These are phyloP conservation scores for Tenebrosternarchus preto DNA, from an alignment of 2,113 vertebrate genomes.

Conservation along the genomic window DNA sequence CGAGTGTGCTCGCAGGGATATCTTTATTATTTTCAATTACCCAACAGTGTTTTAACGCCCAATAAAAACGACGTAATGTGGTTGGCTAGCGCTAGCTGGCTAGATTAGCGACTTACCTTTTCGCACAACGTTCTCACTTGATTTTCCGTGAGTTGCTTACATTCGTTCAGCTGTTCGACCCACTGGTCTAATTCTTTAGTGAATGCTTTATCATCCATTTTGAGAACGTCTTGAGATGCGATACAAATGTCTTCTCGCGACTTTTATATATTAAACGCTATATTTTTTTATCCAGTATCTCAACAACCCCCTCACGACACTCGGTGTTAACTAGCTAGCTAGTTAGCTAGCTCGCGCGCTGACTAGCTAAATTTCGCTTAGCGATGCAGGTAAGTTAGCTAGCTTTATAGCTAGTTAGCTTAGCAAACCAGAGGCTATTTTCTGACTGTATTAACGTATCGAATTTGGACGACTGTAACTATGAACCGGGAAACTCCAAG, in stretches of 20 bases:
- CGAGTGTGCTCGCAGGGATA: too few relatives aligned
- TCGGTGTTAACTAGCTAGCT: neutral
- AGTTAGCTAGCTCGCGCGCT: neutral
- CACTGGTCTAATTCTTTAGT: slow-evolving; percentile 79
- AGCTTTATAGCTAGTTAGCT: slow-evolving; percentile 7
- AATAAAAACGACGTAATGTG: neutral
- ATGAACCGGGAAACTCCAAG: neutral
- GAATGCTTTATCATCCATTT: slow-evolving; percentile 78
- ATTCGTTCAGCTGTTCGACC: slow-evolving; percentile 80
- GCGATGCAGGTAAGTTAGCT: slow-evolving; percentile 1
- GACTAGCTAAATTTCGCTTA: slow-evolving; percentile 28
- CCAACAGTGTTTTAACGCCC: too few relatives aligned
- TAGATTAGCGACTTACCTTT: slow-evolving; percentile 76
- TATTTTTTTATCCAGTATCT: neutral
- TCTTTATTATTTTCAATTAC: too few relatives aligned
- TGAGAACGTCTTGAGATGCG: slow-evolving; percentile 2
- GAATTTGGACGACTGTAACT: neutral
- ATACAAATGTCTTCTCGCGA: neutral
- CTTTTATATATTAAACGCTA: neutral
- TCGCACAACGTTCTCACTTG: slow-evolving; percentile 77
- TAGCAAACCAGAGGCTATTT: neutral
- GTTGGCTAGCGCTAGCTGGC: slow-evolving; percentile 48
- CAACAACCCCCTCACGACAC: neutral
- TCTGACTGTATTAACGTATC: neutral
- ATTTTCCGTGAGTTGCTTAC: slow-evolving; percentile 77